A percentile compares a stretch with the other conserved stretches of the same genome.
phyloP scores from a whole-genome alignment of 2,113 vertebrate species.

The Probosciger aterrimus region DNA sequence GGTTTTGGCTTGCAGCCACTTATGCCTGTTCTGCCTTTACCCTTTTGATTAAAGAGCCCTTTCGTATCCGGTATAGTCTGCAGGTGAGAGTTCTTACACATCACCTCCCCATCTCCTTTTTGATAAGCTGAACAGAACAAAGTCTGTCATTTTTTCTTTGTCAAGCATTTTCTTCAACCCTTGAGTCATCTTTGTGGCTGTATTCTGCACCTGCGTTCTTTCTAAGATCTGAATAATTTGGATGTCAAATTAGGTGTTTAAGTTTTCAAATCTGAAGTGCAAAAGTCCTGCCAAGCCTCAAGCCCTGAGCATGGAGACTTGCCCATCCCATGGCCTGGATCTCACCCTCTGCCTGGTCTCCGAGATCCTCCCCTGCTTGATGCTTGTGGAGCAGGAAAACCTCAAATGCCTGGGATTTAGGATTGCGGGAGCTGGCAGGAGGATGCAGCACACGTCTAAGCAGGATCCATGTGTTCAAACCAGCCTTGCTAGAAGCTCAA shows the following conservation, averaged over 20 bases:
- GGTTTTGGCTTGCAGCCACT: not conserved
- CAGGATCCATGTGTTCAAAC: not conserved
- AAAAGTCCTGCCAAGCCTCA: not conserved
- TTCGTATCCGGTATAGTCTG: not conserved
- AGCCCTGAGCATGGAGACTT: not conserved
- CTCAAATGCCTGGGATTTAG: not conserved
- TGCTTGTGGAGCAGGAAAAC: not conserved
- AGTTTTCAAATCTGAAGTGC: not conserved
- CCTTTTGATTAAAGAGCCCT: constrained; percentile 4
- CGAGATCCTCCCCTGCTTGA: not conserved
- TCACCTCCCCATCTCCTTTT: not conserved
- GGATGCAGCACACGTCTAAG: not conserved
- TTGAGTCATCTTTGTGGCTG: not conserved
- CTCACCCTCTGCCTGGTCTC: not conserved
- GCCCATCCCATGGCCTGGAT: fast-evolving
- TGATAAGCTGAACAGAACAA: not conserved
- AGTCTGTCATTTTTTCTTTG: not conserved
- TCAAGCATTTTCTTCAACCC: not conserved
- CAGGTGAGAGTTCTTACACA: not conserved
- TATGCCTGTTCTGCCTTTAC: not conserved
- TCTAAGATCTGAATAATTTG: not conserved
- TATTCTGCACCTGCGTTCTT: not conserved
- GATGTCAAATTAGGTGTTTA: not conserved
- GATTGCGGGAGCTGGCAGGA: not conserved
- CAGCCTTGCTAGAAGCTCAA: not conserved